Evolutionary conservation across 2,797 vertebrate species (phyloP).

Genomic region (Pangasius krempfi): DNA sequence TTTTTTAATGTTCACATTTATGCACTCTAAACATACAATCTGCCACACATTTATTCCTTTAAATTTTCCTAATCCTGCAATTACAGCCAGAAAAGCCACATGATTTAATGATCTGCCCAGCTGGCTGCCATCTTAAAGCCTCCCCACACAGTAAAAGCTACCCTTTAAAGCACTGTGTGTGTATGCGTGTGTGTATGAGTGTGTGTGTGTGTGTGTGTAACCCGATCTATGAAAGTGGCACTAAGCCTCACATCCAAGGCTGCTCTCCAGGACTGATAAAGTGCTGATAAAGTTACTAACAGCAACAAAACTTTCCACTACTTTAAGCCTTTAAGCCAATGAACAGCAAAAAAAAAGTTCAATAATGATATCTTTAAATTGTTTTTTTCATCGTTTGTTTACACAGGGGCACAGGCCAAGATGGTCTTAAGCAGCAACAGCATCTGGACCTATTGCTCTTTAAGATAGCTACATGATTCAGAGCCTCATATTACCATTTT

Average conservation of each 20-base stretch:
- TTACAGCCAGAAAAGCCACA: slow-evolving; percentile 50
- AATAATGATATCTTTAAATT: background rate
- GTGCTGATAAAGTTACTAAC: slow-evolving; percentile 29
- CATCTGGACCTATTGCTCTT: background rate
- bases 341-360: background rate
- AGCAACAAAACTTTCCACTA: slow-evolving; percentile 27
- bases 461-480: background rate
- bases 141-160: slow-evolving; percentile 54
- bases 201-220: slow-evolving; percentile 26
- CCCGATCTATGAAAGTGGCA: slow-evolving; percentile 19
- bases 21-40: background rate
- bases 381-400: background rate
- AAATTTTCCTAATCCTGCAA: slow-evolving; percentile 42
- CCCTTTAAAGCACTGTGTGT: slow-evolving; percentile 38
- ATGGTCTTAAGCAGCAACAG: background rate
- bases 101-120: slow-evolving; percentile 54
- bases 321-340: slow-evolving; percentile 16
- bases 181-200: slow-evolving; percentile 16
- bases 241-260: slow-evolving; percentile 21
- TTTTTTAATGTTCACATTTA: background rate
- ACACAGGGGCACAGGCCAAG: background rate
- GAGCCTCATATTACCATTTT: background rate
- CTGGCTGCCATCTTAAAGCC: slow-evolving; percentile 56
- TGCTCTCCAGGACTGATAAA: slow-evolving; percentile 16
- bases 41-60: slow-evolving; percentile 27